Base-by-base conservation (phyloP, 2,113 vertebrate genomes). In the Cavia aperea region DNA sequence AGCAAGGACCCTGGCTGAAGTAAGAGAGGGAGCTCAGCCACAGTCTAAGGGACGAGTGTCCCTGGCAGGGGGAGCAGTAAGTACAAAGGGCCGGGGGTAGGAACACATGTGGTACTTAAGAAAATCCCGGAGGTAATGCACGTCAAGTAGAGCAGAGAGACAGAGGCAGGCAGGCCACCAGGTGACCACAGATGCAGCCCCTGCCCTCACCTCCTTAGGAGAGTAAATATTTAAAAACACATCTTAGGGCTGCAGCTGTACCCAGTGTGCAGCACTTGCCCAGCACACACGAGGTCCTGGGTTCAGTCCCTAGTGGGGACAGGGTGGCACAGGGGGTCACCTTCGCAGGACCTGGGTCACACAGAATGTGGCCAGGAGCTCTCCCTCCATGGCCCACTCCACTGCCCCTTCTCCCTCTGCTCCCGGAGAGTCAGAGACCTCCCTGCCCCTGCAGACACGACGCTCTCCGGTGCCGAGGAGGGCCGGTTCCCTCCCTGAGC, bases 61-160 rank as follows among this genome's bases (percentile, higher is more conserved):
- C 26, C 65, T 19, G 16, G 19, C 0, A 72, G 36, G 8, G 13
- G 23, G 19, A 46, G 36, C 7, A 26, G 62, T 31, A 15, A 18
- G 39, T 1, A 3, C 54, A 56, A 81, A 43, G 82, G 36, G 5
- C 3, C 49, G 43, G 19, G 23, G 39, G 94, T 19, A 7, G 51
- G 62, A 29, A 12, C 4, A 0, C 0, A 8, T 1, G 5, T 1
- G 4, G 56, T 6, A 3, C 0, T 5, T 7, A 18, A 49, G 51
- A 77, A 87, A 9, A 29, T 7, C 1, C 19, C 66, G 39, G 54
- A 88, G 88, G 29, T 7, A 6, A 36, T 7, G 10, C 4, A 33
- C 9, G 26, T 11, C 56, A 21, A 21, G 24, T 5, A 5, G 18
- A 26, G 18, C 31, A 63, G 60, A 87, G 43, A 43, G 10, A 54